Conservation (phyloP, 37 sponge, comb jelly and placozoan species). For the Spongilla lacustris region DNA sequence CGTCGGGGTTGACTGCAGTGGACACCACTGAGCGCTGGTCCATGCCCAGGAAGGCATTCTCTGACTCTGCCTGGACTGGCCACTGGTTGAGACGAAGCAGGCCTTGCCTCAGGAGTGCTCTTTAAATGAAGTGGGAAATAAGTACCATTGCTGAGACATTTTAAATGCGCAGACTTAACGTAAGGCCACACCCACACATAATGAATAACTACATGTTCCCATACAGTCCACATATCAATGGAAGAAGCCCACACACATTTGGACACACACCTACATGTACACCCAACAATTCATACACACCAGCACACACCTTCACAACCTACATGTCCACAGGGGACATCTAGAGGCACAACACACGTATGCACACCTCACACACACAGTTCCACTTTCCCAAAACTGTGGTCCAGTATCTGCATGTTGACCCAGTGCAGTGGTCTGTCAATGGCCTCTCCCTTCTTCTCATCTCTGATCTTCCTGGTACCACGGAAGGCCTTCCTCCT, state of each 20-base stretch:
- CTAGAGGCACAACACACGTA: too few species aligned
- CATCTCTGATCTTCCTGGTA: constrained; percentile 20
- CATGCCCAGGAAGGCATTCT: constrained; percentile 5
- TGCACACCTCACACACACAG: constrained; percentile 15
- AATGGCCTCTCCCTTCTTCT: constrained; percentile 25
- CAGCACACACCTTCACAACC: too few species aligned
- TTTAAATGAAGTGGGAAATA: neutral
- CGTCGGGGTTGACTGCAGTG: constrained; percentile 82
- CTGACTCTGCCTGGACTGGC: constrained; percentile 50
- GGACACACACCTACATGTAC: too few species aligned
- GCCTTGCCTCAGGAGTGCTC: constrained; percentile 75
- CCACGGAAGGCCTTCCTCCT: constrained; percentile 27
- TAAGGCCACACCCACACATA: too few species aligned
- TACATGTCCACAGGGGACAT: too few species aligned
- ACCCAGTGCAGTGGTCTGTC: constrained; percentile 80
- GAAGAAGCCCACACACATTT: neutral
- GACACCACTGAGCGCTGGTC: constrained; percentile 71
- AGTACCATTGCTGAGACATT: neutral
- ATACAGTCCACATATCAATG: too few species aligned
- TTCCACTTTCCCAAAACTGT: constrained; percentile 49
- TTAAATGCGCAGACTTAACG: too few species aligned
- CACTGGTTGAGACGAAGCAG: constrained; percentile 72
- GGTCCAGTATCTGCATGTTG: constrained; percentile 91
- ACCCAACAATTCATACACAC: too few species aligned
- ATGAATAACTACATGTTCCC: too few species aligned